A percentile compares a stretch with the other conserved stretches of the same genome.
Conservation (phyloP, 2,113 vertebrate species). For the Lepus europaeus region DNA sequence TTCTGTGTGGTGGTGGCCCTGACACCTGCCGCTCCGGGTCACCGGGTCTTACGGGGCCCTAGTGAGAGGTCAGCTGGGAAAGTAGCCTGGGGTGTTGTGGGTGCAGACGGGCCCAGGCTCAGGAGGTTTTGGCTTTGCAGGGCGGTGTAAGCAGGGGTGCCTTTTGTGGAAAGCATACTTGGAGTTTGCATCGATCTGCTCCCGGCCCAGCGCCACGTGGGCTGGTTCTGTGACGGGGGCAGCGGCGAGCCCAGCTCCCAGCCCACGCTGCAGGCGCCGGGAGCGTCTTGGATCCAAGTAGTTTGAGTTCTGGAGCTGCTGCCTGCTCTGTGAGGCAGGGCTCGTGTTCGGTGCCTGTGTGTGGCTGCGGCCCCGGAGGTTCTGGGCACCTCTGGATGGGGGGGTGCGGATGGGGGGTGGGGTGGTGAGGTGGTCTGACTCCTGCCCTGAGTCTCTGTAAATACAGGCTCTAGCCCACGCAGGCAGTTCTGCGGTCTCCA, state of each 20-base stretch:
- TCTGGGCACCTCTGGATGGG: too few relatives aligned
- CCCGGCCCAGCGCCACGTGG: neutral
- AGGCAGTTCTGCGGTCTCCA: too few relatives aligned
- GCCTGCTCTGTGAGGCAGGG: too few relatives aligned
- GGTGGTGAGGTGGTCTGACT: too few relatives aligned
- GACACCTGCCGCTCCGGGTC: neutral
- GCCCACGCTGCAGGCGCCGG: neutral
- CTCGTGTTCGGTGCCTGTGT: too few relatives aligned
- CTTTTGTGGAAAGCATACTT: neutral
- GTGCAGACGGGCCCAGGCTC: neutral
- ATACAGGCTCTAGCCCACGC: neutral
- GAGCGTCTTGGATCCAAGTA: too few relatives aligned
- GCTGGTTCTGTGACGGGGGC: too few relatives aligned
- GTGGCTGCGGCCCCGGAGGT: too few relatives aligned
- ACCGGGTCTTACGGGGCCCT: neutral
- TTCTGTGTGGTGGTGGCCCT: neutral
- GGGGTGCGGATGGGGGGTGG: too few relatives aligned
- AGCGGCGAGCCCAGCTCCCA: neutral
- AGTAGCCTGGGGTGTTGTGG: neutral
- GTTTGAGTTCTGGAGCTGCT: too few relatives aligned
- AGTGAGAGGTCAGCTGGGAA: neutral
- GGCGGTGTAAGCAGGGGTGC: neutral
- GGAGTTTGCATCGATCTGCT: neutral
- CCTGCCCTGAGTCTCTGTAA: neutral
- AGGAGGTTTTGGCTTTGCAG: too few relatives aligned